Evolutionary conservation across 2,113 vertebrate species (phyloP).

Genomic region (Saccopteryx leptura): DNA sequence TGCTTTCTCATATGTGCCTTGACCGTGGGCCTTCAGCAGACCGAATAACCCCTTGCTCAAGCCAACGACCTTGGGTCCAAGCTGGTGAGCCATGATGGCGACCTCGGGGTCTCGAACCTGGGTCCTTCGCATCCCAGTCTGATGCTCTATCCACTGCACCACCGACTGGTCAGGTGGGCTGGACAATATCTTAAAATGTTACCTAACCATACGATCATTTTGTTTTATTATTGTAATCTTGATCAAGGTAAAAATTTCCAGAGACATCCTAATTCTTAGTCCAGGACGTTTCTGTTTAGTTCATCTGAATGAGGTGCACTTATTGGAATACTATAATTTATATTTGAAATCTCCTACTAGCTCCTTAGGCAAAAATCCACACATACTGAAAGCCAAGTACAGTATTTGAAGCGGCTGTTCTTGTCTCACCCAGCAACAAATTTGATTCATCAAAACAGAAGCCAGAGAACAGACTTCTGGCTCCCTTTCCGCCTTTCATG

Average conservation of each 20-base stretch:
- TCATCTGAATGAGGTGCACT: background rate
- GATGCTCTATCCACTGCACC: too few species aligned
- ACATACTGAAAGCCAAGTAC: background rate
- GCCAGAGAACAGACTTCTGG: background rate
- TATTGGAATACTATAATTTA: background rate
- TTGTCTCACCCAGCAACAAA: background rate
- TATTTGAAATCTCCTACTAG: background rate
- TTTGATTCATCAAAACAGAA: background rate
- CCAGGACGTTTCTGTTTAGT: background rate
- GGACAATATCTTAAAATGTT: background rate
- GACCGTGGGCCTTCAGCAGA: too few species aligned
- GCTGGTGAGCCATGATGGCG: too few species aligned
- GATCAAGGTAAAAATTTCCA: background rate
- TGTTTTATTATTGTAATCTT: constrained; percentile 21
- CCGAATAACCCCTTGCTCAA: too few species aligned
- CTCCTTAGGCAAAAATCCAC: background rate
- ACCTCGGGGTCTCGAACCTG: too few species aligned
- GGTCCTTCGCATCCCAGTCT: too few species aligned
- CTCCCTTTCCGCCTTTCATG: background rate
- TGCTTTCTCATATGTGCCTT: too few species aligned
- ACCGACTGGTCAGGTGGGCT: background rate
- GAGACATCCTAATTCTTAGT: background rate
- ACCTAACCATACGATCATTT: background rate
- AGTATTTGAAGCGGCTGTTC: background rate
- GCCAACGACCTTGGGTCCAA: too few species aligned